phyloP scores from a whole-genome alignment of 2,113 vertebrate genomes.

The Chiloscyllium plagiosum region DNA sequence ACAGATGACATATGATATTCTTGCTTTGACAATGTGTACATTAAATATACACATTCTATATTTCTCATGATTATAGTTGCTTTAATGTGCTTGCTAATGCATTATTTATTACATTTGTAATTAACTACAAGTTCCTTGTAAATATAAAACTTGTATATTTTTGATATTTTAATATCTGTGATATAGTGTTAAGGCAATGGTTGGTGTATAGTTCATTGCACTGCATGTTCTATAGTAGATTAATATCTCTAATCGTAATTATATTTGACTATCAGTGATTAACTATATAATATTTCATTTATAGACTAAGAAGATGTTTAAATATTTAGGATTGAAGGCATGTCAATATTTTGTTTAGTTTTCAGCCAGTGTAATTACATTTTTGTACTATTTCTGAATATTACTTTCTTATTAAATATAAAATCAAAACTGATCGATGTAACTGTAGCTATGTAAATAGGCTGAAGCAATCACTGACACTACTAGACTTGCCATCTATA shows the following conservation, averaged over 20 bases:
- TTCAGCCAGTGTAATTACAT: background rate
- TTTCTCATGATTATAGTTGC: background rate
- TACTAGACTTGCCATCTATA: background rate
- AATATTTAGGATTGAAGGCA: constrained; percentile 16
- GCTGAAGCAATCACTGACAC: background rate
- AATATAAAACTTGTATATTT: constrained; percentile 24
- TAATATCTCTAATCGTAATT: background rate
- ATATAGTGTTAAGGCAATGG: background rate
- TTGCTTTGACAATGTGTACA: background rate
- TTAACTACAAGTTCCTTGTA: constrained; percentile 20
- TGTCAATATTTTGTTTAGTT: background rate
- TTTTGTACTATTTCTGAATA: background rate
- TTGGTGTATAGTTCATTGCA: background rate
- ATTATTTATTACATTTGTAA: background rate
- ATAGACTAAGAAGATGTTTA: background rate
- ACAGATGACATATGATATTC: background rate
- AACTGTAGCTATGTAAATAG: background rate
- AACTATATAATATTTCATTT: background rate
- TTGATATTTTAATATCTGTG: constrained; percentile 27
- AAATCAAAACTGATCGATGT: background rate
- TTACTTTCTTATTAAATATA: background rate
- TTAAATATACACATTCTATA: background rate
- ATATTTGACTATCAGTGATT: background rate
- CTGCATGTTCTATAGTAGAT: background rate
- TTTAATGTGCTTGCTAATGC: background rate